Conservation (phyloP, 2,888 invertebrate species). For the Brachypalpus laphriformis region DNA sequence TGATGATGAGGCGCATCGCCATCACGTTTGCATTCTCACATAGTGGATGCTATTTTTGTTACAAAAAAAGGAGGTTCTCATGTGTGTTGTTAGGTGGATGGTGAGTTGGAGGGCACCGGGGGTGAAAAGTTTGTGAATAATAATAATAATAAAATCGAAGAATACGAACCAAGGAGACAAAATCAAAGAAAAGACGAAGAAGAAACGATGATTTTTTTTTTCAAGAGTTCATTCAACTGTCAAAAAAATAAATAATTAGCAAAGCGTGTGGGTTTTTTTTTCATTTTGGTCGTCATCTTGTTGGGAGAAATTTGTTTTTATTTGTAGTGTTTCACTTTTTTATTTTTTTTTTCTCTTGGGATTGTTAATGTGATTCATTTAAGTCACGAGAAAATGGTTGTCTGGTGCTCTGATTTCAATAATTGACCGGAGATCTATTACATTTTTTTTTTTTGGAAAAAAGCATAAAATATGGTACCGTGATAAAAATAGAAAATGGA, state of each 20-base stretch:
- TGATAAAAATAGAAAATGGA: constrained; percentile 22
- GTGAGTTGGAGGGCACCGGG: background rate
- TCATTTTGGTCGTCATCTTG: constrained; percentile 4
- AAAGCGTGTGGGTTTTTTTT: constrained; percentile 52
- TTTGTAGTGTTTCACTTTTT: background rate
- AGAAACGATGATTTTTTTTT: constrained; percentile 47
- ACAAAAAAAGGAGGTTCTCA: background rate
- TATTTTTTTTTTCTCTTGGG: background rate
- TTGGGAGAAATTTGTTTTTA: background rate
- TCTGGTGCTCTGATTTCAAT: background rate
- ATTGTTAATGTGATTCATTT: background rate
- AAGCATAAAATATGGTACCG: background rate
- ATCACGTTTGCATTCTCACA: constrained; percentile 62
- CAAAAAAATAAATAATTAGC: constrained; percentile 76
- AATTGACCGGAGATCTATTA: background rate
- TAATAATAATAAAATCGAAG: constrained; percentile 62
- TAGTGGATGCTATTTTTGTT: constrained; percentile 65
- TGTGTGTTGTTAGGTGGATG: background rate
- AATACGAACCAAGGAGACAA: background rate
- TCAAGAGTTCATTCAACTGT: constrained; percentile 80
- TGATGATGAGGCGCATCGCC: constrained; percentile 59
- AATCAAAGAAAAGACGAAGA: constrained; percentile 38
- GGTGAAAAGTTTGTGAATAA: constrained; percentile 38
- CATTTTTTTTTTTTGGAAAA: background rate
- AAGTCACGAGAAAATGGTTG: constrained; percentile 9